Percentiles rank a stretch among this genome's conserved stretches.
Conservation (phyloP, 1,140 invertebrate genomes). For the Nephila pilipes region DNA sequence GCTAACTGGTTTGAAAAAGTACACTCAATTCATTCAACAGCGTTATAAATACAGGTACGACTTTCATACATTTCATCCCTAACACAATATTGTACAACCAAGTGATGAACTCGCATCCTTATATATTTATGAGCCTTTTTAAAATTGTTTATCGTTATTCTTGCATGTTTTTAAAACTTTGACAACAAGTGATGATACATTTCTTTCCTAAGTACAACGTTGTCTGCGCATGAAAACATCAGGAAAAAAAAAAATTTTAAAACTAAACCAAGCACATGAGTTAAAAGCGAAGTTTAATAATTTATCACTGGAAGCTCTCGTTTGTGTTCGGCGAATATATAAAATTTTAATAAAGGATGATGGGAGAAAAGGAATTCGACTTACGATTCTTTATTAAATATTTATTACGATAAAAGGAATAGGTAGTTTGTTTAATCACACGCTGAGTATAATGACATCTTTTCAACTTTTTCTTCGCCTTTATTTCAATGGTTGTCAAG, state of each 20-base stretch:
- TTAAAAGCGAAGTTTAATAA: background rate
- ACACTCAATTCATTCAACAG: too few species aligned
- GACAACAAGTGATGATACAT: background rate
- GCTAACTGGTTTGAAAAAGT: too few species aligned
- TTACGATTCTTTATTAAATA: background rate
- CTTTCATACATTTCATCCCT: background rate
- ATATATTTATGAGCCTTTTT: background rate
- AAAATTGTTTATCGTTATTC: conserved; percentile 19
- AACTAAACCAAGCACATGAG: background rate
- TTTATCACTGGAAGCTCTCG: background rate
- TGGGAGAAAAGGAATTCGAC: background rate
- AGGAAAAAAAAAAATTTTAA: background rate
- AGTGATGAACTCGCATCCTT: background rate
- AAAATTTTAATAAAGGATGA: conserved; percentile 23
- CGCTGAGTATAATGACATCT: too few species aligned
- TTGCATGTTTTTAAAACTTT: conserved; percentile 15
- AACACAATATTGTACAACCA: background rate
- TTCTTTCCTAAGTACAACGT: background rate
- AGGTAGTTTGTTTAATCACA: background rate
- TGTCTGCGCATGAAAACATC: background rate
- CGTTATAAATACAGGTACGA: too few species aligned
- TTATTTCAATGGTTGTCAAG: too few species aligned
- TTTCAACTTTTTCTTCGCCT: too few species aligned
- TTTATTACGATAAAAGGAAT: background rate
- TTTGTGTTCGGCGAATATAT: background rate